These are phyloP conservation scores for Heteromyza rotundicornis DNA, from an alignment of 2,888 invertebrate species.

Conservation along the genomic window DNA sequence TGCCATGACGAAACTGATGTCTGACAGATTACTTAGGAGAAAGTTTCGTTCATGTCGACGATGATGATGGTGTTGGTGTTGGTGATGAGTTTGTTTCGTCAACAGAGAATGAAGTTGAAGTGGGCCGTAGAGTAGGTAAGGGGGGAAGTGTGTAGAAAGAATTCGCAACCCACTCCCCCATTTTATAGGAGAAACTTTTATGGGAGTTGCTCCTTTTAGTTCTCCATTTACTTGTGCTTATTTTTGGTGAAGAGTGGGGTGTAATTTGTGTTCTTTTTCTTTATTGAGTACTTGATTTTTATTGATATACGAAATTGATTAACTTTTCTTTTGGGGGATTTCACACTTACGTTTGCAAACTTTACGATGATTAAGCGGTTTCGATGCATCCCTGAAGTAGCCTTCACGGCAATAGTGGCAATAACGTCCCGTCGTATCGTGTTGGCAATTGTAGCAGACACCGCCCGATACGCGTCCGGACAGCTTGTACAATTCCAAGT, in stretches of 20 bases:
- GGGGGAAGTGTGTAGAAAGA: not conserved
- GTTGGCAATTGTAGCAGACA: conserved; percentile 94
- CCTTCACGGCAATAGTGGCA: conserved; percentile 99
- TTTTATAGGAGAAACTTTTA: conserved; percentile 6
- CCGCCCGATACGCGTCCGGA: conserved; percentile 94
- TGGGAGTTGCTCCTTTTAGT: not conserved
- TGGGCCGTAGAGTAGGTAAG: not conserved
- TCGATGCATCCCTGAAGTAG: conserved; percentile 90
- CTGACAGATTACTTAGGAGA: conserved; percentile 28
- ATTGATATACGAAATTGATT: not conserved
- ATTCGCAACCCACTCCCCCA: not conserved
- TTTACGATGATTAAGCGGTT: conserved; percentile 92
- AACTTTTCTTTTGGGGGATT: conserved; percentile 3
- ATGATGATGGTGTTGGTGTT: conserved; percentile 23
- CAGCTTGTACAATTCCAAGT: conserved; percentile 96
- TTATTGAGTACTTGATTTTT: too few species aligned
- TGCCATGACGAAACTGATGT: conserved; percentile 28
- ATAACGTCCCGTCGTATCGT: conserved; percentile 95
- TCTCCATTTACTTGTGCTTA: not conserved
- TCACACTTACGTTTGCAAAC: conserved; percentile 91
- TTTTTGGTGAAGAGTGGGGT: not conserved
- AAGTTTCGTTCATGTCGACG: not conserved
- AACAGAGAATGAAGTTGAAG: too few species aligned
- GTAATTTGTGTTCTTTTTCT: not conserved
- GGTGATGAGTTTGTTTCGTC: not conserved